Conservation (phyloP, 2,888 invertebrate species). For the Nezara viridula region DNA sequence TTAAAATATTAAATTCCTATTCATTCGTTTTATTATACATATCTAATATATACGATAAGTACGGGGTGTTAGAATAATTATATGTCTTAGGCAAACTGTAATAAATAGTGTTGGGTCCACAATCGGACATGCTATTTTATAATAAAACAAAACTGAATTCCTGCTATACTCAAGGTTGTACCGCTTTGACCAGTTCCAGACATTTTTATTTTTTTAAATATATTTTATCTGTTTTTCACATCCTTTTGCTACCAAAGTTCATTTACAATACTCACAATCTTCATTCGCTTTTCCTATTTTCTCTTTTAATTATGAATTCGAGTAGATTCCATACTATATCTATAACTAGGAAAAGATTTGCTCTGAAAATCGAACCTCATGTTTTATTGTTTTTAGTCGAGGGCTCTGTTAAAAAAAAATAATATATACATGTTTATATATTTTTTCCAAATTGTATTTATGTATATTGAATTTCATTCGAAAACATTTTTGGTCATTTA, state of each 20-base stretch:
- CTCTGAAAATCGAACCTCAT: no score
- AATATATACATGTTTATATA: no score
- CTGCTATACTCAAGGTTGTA: background rate
- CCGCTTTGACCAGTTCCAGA: background rate
- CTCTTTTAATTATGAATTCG: background rate
- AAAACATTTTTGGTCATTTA: no score
- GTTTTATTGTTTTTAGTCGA: no score
- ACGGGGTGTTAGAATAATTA: background rate
- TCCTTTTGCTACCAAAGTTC: no score
- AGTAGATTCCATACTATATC: background rate
- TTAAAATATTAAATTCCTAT: no score
- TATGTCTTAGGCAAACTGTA: background rate
- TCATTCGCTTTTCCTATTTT: background rate
- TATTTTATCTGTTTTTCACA: no score
- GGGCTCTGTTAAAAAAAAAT: no score
- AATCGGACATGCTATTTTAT: background rate
- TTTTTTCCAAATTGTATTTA: no score
- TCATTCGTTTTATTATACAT: background rate
- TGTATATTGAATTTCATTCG: no score
- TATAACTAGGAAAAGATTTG: no score
- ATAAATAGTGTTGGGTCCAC: background rate
- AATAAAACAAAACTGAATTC: background rate
- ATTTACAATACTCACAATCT: background rate
- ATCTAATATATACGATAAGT: background rate
- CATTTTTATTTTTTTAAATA: no score